These are phyloP conservation scores for Nomada lathburiana DNA, from an alignment of 2,888 invertebrate genomes.

Conservation along the genomic window DNA sequence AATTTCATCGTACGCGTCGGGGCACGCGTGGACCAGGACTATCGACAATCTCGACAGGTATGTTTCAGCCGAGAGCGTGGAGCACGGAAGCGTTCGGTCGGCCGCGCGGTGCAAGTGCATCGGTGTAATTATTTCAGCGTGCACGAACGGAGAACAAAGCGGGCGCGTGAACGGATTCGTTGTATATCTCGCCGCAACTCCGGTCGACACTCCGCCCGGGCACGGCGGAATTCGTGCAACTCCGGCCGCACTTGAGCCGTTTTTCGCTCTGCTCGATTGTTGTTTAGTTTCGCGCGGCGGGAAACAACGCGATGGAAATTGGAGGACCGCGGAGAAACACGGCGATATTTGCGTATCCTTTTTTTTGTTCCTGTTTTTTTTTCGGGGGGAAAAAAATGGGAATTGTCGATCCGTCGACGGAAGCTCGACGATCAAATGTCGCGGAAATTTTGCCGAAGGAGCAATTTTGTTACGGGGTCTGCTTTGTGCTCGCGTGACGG, in stretches of 20 bases:
- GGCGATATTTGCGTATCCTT: slow-evolving; percentile 16
- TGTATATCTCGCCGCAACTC: slow-evolving; percentile 31
- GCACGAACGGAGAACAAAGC: background rate
- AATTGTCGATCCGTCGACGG: background rate
- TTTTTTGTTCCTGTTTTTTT: background rate
- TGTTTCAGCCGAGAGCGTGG: slow-evolving; percentile 1
- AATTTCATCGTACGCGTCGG: background rate
- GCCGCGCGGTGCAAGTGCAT: slow-evolving; percentile 13
- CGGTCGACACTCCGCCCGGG: slow-evolving; percentile 12
- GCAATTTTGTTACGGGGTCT: background rate
- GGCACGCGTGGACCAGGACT: background rate
- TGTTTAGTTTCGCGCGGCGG: slow-evolving; percentile 51
- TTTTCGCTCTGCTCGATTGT: slow-evolving; percentile 37
- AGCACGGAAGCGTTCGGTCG: background rate
- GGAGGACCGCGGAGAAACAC: background rate
- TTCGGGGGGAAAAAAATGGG: background rate
- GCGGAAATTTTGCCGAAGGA: slow-evolving; percentile 1
- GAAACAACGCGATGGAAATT: slow-evolving; percentile 44
- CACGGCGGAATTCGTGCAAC: slow-evolving; percentile 28
- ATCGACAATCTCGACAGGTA: slow-evolving; percentile 50
- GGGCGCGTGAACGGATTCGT: background rate
- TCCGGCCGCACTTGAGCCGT: slow-evolving; percentile 2
- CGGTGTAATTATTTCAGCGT: slow-evolving; percentile 49
- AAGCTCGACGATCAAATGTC: background rate
- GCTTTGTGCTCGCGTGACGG: background rate